These are phyloP conservation scores for Mellilla xanthometata DNA, from an alignment of 2,888 invertebrate species.

Conservation along the genomic window DNA sequence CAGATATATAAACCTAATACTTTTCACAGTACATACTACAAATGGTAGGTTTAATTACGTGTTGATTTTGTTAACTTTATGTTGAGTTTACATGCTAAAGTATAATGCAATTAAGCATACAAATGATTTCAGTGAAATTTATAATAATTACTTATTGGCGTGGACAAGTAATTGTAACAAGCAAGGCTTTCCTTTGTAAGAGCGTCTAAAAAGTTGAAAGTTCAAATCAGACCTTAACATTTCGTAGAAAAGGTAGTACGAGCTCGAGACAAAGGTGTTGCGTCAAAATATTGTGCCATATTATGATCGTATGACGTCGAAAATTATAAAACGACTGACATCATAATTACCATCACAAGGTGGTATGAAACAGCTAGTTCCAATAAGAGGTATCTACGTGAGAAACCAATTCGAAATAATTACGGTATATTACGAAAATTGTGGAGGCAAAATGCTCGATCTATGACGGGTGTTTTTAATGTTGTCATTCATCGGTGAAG, in stretches of 20 bases:
- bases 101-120: neutral
- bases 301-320: constrained; percentile 33
- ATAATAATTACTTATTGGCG: constrained; percentile 39
- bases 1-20: no score
- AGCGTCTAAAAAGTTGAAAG: constrained; percentile 31
- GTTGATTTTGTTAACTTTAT: no score
- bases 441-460: constrained; percentile 20
- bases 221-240: constrained; percentile 38
- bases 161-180: constrained; percentile 44
- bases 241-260: constrained; percentile 27
- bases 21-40: no score
- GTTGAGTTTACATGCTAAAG: no score
- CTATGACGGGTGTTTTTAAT: constrained; percentile 19
- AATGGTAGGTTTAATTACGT: no score
- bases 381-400: constrained; percentile 7
- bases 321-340: constrained; percentile 24
- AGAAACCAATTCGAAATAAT: constrained; percentile 12
- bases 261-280: constrained; percentile 28
- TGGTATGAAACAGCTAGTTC: constrained; percentile 11
- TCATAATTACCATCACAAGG: constrained; percentile 23
- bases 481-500: constrained; percentile 24
- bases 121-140: neutral
- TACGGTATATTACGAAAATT: constrained; percentile 11
- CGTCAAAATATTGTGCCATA: constrained; percentile 33
- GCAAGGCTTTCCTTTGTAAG: constrained; percentile 35